These are phyloP conservation scores for Calephelis nemesis DNA, from an alignment of 1,140 invertebrate genomes.

Conservation along the genomic window DNA sequence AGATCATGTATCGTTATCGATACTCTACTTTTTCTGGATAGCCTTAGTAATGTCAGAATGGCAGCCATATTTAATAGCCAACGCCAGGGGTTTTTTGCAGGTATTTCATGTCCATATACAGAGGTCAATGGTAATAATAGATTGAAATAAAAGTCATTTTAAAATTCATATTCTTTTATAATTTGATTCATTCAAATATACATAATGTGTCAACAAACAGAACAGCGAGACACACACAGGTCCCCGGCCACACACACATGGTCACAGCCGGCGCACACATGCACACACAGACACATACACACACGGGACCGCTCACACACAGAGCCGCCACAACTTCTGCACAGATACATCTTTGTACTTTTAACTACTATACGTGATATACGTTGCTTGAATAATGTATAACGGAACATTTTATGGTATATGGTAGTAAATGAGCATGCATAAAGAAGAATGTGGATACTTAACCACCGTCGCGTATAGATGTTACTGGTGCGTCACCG, in stretches of 20 bases:
- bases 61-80: too few species aligned
- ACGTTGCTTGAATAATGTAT: slow-evolving; percentile 23
- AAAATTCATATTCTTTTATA: slow-evolving; percentile 78
- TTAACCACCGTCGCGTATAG: too few species aligned
- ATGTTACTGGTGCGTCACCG: too few species aligned
- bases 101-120: too few species aligned
- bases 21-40: too few species aligned
- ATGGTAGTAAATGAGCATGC: neutral
- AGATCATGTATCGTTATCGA: too few species aligned
- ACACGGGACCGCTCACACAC: slow-evolving; percentile 40
- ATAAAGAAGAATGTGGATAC: neutral
- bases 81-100: too few species aligned
- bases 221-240: slow-evolving; percentile 72
- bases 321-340: slow-evolving; percentile 72
- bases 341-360: slow-evolving; percentile 47
- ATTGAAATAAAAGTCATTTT: slow-evolving; percentile 47
- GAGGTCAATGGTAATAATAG: neutral
- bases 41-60: too few species aligned
- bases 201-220: slow-evolving; percentile 78
- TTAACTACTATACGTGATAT: slow-evolving; percentile 54
- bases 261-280: slow-evolving; percentile 37
- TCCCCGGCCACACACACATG: slow-evolving; percentile 41
- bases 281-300: slow-evolving; percentile 21
- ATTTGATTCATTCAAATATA: slow-evolving; percentile 79
- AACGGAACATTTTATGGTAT: neutral